Percentiles rank a stretch among this genome's conserved stretches.
Evolutionary conservation across 2,888 invertebrate genomes (phyloP).

Genomic region (Melitaea athalia): DNA sequence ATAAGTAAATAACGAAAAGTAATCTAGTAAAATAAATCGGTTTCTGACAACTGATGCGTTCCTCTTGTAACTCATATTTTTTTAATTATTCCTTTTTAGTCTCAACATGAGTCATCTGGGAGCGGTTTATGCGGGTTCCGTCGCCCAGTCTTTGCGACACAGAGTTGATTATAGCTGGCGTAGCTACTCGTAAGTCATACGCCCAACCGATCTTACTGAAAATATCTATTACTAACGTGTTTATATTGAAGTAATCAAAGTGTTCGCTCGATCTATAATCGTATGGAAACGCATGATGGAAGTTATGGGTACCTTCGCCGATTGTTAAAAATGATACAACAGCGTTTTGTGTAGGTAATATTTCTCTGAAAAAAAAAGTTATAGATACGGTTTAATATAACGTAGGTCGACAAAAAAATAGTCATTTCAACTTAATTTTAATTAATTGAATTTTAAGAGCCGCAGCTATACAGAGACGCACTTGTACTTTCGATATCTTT

Average conservation of each 20-base stretch:
- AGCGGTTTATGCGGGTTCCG: conserved; percentile 69
- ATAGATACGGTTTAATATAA: too few relatives aligned
- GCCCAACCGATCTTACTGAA: conserved; percentile 74
- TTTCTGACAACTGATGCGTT: too few relatives aligned
- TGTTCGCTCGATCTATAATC: conserved; percentile 83
- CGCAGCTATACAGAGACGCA: too few relatives aligned
- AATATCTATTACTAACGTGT: conserved; percentile 62
- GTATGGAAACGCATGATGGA: conserved; percentile 89
- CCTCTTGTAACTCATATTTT: too few relatives aligned
- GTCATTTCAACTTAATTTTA: too few relatives aligned
- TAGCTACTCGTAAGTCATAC: conserved; percentile 69
- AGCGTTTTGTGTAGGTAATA: conserved; percentile 85
- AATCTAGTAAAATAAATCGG: too few relatives aligned
- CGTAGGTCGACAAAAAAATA: too few relatives aligned
- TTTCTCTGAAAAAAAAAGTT: conserved; percentile 69
- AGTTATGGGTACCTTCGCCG: conserved; percentile 90
- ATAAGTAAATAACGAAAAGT: too few relatives aligned
- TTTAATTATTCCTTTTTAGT: not conserved
- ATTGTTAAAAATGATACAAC: conserved; percentile 83
- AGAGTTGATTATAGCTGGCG: conserved; percentile 70
- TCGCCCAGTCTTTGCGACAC: conserved; percentile 70
- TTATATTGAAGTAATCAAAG: conserved; percentile 73
- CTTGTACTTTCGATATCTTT: too few relatives aligned
- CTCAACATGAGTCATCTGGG: conserved; percentile 43
- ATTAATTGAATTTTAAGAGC: too few relatives aligned